Evolutionary conservation across 2,888 invertebrate genomes (phyloP).

Genomic region (Tetanocera ferruginea): DNA sequence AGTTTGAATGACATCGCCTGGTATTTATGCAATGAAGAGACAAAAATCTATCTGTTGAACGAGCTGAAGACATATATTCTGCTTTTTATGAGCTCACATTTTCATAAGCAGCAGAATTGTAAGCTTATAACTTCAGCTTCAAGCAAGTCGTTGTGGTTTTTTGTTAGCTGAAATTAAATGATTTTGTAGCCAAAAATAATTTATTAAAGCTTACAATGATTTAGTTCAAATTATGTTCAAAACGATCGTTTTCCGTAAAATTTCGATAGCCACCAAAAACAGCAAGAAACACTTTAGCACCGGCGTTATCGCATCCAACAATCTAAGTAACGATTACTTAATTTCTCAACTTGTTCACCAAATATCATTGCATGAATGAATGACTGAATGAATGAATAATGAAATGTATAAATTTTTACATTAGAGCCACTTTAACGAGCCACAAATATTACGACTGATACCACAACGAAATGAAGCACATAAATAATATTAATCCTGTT

Average conservation of each 20-base stretch:
- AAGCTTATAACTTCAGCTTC: too few relatives aligned
- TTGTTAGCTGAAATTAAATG: too few relatives aligned
- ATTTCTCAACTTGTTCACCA: slow-evolving; percentile 33
- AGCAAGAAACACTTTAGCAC: background rate
- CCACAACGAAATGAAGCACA: slow-evolving; percentile 17
- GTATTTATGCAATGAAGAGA: too few relatives aligned
- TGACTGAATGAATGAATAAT: slow-evolving; percentile 21
- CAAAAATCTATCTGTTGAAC: too few relatives aligned
- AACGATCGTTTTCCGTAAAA: background rate
- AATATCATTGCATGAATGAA: slow-evolving; percentile 29
- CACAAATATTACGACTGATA: background rate
- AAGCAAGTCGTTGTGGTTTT: too few relatives aligned
- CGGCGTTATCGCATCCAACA: slow-evolving; percentile 18
- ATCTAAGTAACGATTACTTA: slow-evolving; percentile 32
- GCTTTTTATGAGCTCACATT: background rate
- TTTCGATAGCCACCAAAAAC: background rate
- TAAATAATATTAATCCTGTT: slow-evolving; percentile 43
- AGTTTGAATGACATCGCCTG: too few relatives aligned
- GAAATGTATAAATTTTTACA: slow-evolving; percentile 2
- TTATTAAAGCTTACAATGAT: too few relatives aligned
- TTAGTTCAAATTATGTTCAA: background rate
- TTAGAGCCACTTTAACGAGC: slow-evolving; percentile 9
- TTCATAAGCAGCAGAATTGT: background rate
- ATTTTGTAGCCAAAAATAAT: too few relatives aligned
- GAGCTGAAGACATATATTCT: too few relatives aligned